These are phyloP conservation scores for Stictocephala bisonia DNA, from an alignment of 2,888 invertebrate species.

Conservation along the genomic window DNA sequence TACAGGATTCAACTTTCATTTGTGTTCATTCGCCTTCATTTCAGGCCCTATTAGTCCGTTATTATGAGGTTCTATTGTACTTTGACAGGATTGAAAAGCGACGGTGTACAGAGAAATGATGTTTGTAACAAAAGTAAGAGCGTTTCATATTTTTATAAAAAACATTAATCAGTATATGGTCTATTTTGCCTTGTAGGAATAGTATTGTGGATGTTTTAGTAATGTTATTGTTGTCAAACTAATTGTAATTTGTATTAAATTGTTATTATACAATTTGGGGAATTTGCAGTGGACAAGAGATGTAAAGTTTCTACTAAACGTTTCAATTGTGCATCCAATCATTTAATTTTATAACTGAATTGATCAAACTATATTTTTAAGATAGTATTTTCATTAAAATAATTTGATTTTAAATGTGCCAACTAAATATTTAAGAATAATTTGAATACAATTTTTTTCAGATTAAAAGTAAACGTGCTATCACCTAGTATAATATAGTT, in stretches of 20 bases:
- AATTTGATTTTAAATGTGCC: too few species aligned
- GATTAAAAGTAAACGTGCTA: too few species aligned
- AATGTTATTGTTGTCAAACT: slow-evolving; percentile 18
- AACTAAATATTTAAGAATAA: too few species aligned
- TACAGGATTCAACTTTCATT: too few species aligned
- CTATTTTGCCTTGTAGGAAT: slow-evolving; percentile 39
- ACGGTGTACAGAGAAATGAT: slow-evolving; percentile 18
- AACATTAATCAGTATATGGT: slow-evolving; percentile 8
- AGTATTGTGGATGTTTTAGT: slow-evolving; percentile 27
- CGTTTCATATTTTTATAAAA: slow-evolving; percentile 47
- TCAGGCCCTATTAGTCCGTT: too few species aligned
- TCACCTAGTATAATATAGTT: too few species aligned
- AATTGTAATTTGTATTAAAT: not conserved
- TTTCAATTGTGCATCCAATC: slow-evolving; percentile 7
- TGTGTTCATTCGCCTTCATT: too few species aligned
- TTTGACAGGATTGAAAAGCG: not conserved
- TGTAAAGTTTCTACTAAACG: not conserved
- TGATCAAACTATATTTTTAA: not conserved
- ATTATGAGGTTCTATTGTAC: too few species aligned
- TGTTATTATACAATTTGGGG: not conserved
- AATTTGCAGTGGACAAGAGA: not conserved
- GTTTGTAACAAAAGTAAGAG: slow-evolving; percentile 41
- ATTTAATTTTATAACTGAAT: not conserved
- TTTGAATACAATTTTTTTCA: too few species aligned
- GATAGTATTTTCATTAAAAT: too few species aligned